Conservation (phyloP, 2,797 vertebrate species). For the Atherinosoma microstoma region DNA sequence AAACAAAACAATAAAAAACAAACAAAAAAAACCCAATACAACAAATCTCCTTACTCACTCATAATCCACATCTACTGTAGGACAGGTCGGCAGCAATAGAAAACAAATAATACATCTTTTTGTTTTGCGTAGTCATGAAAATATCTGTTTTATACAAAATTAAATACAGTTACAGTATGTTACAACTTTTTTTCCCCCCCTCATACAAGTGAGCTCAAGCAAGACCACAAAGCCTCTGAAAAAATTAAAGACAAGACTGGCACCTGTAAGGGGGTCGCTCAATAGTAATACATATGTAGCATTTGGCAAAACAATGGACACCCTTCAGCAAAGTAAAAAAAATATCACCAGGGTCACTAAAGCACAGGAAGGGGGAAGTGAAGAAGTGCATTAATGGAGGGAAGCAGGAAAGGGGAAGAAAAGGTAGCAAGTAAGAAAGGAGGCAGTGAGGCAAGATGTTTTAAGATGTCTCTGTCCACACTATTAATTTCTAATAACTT, state of each 20-base stretch:
- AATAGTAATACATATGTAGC: conserved; percentile 88
- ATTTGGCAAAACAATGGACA: conserved; percentile 88
- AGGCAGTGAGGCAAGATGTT: conserved; percentile 86
- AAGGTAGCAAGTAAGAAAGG: conserved; percentile 76
- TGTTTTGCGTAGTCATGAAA: conserved; percentile 91
- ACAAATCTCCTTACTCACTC: conserved; percentile 79
- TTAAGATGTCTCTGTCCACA: conserved; percentile 60
- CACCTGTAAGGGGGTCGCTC: conserved; percentile 66
- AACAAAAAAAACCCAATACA: conserved; percentile 58
- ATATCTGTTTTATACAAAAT: conserved; percentile 99
- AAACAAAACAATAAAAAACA: conserved; percentile 54
- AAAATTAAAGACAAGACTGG: conserved; percentile 73
- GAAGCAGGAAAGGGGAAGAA: conserved; percentile 24
- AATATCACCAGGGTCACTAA: conserved; percentile 91
- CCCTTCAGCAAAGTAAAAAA: conserved; percentile 87
- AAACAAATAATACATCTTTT: conserved; percentile 90
- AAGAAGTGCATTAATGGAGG: conserved; percentile 17
- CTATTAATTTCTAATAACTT: conserved; percentile 46
- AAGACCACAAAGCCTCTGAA: conserved; percentile 79
- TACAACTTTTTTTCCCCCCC: conserved; percentile 80
- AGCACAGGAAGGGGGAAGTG: conserved; percentile 85
- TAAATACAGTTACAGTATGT: conserved; percentile 92
- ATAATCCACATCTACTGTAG: conserved; percentile 68
- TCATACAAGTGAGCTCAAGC: conserved; percentile 80
- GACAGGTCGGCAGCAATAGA: conserved; percentile 90